Percentiles rank a stretch among this genome's conserved stretches.
These are phyloP conservation scores for Rhabdomys pumilio DNA, from an alignment of 2,797 vertebrate genomes.

Conservation along the genomic window DNA sequence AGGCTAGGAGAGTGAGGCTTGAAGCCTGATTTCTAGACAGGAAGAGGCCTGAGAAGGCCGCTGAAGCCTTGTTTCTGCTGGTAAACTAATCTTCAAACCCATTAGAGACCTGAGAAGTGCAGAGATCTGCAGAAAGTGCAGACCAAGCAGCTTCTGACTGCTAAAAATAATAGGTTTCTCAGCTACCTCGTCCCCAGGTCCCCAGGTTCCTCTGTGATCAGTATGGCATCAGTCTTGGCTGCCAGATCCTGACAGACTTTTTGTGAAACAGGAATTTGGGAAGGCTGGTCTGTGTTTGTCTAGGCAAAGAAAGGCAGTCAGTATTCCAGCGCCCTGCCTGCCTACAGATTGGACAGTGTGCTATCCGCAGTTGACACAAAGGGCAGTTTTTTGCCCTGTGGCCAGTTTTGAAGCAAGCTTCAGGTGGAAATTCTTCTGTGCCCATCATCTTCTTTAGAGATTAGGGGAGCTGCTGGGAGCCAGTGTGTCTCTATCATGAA, in stretches of 20 bases:
- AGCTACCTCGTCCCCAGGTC: not conserved
- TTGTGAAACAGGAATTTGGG: not conserved
- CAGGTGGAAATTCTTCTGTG: not conserved
- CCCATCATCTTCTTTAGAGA: not conserved
- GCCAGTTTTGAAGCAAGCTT: not conserved
- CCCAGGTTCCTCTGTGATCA: not conserved
- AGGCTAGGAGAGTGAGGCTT: not conserved
- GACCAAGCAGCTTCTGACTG: not conserved
- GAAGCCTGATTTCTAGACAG: no score
- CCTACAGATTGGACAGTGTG: not conserved
- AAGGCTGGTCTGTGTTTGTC: not conserved
- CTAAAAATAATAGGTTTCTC: not conserved
- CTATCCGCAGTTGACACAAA: not conserved
- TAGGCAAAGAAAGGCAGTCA: not conserved
- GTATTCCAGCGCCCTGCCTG: not conserved
- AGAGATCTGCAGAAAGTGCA: not conserved
- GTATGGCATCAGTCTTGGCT: not conserved
- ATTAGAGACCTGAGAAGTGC: not conserved
- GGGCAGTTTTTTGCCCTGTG: not conserved
- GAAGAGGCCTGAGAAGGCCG: not conserved
- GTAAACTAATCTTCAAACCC: not conserved
- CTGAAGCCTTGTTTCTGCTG: not conserved
- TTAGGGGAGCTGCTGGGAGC: not conserved
- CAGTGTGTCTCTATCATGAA: not conserved
- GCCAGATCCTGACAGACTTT: not conserved